Evolutionary conservation across 2,797 vertebrate genomes (phyloP).

Genomic region (Limosa lapponica): DNA sequence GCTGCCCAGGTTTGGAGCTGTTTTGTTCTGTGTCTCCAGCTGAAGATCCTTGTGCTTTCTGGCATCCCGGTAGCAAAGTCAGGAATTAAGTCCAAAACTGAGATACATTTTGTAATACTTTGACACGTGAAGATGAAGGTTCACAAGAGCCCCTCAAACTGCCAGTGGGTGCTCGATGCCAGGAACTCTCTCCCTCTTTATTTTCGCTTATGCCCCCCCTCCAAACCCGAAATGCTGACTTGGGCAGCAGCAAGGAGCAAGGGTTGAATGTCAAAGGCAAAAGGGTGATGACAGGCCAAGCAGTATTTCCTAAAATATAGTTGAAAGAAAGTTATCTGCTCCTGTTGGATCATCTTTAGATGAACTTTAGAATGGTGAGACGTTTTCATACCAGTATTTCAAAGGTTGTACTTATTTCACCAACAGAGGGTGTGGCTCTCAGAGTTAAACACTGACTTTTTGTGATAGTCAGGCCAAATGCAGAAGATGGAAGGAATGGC

Average conservation of each 20-base stretch:
- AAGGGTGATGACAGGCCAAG: neutral
- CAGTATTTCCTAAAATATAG: neutral
- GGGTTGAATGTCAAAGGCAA: neutral
- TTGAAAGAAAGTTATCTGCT: neutral
- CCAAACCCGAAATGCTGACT: neutral
- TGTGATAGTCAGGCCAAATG: neutral
- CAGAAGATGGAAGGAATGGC: neutral
- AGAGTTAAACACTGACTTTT: neutral
- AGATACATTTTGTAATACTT: neutral
- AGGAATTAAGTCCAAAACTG: neutral
- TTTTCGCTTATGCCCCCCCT: fast-evolving
- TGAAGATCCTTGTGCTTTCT: neutral
- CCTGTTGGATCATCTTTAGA: neutral
- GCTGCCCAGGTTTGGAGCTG: neutral
- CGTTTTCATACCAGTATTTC: neutral
- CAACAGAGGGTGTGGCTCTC: neutral
- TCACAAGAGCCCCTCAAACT: neutral
- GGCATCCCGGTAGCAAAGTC: neutral
- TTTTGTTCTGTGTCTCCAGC: neutral
- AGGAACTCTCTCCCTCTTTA: neutral
- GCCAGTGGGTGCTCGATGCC: fast-evolving
- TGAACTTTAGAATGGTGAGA: neutral
- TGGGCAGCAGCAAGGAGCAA: neutral
- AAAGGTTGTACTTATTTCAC: neutral
- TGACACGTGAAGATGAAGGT: neutral